phyloP scores from a whole-genome alignment of 2,113 vertebrate genomes.

The Triplophysa tibetana region DNA sequence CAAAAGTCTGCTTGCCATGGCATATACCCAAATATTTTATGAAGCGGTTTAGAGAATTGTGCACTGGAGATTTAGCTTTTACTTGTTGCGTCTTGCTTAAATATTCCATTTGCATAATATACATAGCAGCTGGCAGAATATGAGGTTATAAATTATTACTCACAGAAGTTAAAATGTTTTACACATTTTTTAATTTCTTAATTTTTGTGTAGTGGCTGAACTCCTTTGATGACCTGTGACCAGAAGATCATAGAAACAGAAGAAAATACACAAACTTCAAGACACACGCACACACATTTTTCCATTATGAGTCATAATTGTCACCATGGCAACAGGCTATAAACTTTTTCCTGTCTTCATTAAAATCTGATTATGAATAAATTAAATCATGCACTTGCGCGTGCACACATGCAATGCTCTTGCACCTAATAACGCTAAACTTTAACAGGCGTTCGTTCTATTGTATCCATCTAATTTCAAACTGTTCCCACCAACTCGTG shows the following conservation, averaged over 20 bases:
- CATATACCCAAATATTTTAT: neutral
- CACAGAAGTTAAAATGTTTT: neutral
- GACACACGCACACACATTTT: conserved; percentile 14
- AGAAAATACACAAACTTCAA: conserved; percentile 7
- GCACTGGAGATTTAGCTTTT: neutral
- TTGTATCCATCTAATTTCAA: conserved; percentile 53
- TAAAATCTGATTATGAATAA: conserved; percentile 54
- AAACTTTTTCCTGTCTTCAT: conserved; percentile 51
- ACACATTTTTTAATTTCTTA: neutral
- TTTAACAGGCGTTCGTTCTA: conserved; percentile 24
- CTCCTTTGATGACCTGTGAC: conserved; percentile 34
- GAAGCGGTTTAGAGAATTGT: neutral
- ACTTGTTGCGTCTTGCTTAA: conserved; percentile 24
- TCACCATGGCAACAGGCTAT: conserved; percentile 50
- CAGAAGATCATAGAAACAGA: conserved; percentile 8
- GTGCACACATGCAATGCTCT: conserved; percentile 32
- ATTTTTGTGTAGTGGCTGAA: conserved; percentile 1
- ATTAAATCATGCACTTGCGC: conserved; percentile 31
- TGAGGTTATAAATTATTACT: neutral
- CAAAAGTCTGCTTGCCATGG: neutral
- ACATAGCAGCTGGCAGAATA: neutral
- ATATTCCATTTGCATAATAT: conserved; percentile 4
- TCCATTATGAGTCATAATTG: conserved; percentile 38
- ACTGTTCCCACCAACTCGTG: conserved; percentile 57
- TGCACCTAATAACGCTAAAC: conserved; percentile 35